Evolutionary conservation across 2,113 vertebrate species (phyloP), one percentile per base, ranked within the genome.

Genomic region (Nesoenas mayeri): DNA sequence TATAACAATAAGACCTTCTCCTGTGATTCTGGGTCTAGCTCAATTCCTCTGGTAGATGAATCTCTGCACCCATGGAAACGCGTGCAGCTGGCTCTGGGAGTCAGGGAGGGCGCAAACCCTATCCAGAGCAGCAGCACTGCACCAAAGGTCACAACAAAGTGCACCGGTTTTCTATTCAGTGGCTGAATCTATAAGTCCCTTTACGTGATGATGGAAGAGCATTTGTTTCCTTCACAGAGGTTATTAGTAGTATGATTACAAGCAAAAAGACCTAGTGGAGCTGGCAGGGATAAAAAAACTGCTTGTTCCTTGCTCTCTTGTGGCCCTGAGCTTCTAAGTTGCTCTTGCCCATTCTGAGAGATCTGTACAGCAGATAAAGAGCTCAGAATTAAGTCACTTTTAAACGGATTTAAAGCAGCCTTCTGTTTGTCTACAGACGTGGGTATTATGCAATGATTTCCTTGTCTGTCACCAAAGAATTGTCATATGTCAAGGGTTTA

Each of bases 41-140:
- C 38, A 6, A 0, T 60, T 85, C 36, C 31, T 82, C n/a, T 1
- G 1, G 10, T 3, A 66, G 19, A 4, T 44, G 28, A 54, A 17
- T 51, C 36, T 79, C 71, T 73, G 67, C 13, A 47, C 9, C 25
- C 24, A 1, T 5, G n/a, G 36, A 50, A 62, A 25, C 5, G 0
- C 4, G 4, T 3, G 11, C 21, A 32, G 28, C 3, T 6, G 4
- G 1, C 9, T 57, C 38, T 50, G 48, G 44, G 48, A 36, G 12
- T 4, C 44, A 47, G 11, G 26, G 58, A 60, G 12, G 53, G 8
- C 54, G 28, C 34, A 75, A 81, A 57, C 5, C 40, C n/a, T 29
- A 36, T 29, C 24, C 50, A 72, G 31, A 13, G 0, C 10, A 79
- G 42, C 38, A 86, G 47, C 14, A 24, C 10, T 19, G 5, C 47